Base-by-base conservation (phyloP, 2,888 invertebrate genomes). In the Hydrotaea cyrtoneurina region DNA sequence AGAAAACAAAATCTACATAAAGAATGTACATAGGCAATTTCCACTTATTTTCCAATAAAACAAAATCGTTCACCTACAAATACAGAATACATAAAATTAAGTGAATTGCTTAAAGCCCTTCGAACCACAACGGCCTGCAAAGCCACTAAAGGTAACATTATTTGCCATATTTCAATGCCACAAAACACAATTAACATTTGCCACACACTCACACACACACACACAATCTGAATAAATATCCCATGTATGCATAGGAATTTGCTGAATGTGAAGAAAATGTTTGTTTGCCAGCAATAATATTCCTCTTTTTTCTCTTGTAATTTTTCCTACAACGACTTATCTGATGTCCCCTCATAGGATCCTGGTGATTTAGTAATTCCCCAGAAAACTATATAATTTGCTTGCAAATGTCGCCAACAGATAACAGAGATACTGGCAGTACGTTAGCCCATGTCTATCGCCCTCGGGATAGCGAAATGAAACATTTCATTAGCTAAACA, bases 401-500 rank as follows among this genome's bases (percentile, higher is more conserved):
- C 21, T 55, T 55, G 55, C 55, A 55, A 55, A 55, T 55, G 21
- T 55, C 55, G 21, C 21, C 19, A 53, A 17, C 3, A n/a, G 8
- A 31, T 31, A 31, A 31, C 2, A 31, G 31, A 2, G 31, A 31
- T 7, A 31, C 31, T 4, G 31, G 7, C 31, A 31, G 31, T 55
- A 21, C 17, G 17, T 55, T 2, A 2, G 2, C 53, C 17, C 7
- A 31, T 17, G 53, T 53, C 2, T 17, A 17, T 53, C 1, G 21
- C 55, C 55, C 55, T 7, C 19, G 17, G 21, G 19, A 19, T 55
- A 50, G n/a, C 50, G 4, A n/a, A 10, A 55, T 55, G 23, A 55
- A 55, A 55, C 55, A 55, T 21, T 55, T 55, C 55, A 55, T 55
- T 55, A 55, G 23, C 55, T 55, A 55, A 55, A 55, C 17, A 55